Evolutionary conservation across 2,113 vertebrate genomes (phyloP).

Genomic region (Octodon degus): DNA sequence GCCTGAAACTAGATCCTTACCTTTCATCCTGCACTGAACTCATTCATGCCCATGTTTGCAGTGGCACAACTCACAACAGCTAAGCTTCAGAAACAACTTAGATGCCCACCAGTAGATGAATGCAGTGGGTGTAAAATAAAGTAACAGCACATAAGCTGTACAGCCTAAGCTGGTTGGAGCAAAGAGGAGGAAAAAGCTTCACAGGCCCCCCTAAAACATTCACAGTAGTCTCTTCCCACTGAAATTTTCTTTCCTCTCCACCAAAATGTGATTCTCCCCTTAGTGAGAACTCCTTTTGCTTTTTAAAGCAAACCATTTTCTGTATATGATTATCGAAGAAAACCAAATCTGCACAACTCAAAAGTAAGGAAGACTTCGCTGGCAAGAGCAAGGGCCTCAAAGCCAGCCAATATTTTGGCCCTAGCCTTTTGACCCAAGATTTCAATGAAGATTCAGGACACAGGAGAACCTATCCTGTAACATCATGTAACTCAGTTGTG

Average conservation of each 20-base stretch:
- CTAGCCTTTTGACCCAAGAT: too few species aligned
- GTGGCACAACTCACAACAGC: neutral
- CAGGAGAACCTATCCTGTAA: too few species aligned
- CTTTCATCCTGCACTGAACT: neutral
- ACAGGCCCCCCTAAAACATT: neutral
- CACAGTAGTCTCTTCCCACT: neutral
- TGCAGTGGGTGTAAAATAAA: neutral
- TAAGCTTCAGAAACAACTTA: neutral
- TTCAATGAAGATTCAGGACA: too few species aligned
- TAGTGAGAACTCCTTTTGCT: neutral
- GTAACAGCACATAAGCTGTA: neutral
- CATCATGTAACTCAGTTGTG: too few species aligned
- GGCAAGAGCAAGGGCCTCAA: too few species aligned
- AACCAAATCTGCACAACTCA: slow-evolving; percentile 12
- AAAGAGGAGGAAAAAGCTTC: neutral
- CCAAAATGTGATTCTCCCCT: neutral
- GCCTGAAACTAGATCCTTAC: neutral
- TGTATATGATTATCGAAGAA: slow-evolving; percentile 27
- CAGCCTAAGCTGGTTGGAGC: neutral
- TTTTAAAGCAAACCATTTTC: neutral
- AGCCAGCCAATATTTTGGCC: too few species aligned
- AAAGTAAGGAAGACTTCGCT: neutral
- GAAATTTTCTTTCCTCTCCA: slow-evolving; percentile 29
- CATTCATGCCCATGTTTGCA: neutral
- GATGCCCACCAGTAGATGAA: neutral